A percentile compares a stretch with the other conserved stretches of the same genome.
These are phyloP conservation scores for Caenorhabditis drosophilae DNA, from an alignment of 2,888 invertebrate genomes.

Conservation along the genomic window DNA sequence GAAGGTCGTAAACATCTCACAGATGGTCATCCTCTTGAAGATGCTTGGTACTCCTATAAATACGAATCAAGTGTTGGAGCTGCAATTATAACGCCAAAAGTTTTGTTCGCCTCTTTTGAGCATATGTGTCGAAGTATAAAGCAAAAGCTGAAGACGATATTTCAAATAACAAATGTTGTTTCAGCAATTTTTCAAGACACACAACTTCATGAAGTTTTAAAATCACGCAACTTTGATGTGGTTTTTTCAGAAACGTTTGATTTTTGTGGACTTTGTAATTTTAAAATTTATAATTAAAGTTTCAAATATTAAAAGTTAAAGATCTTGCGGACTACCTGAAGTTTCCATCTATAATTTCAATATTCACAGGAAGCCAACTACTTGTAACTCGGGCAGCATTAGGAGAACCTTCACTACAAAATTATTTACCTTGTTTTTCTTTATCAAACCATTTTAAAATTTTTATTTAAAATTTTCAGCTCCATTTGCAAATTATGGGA, in stretches of 20 bases:
- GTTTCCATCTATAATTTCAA: constrained; percentile 14
- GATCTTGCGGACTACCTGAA: constrained; percentile 22
- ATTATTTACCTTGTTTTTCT: constrained; percentile 22
- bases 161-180: too few relatives aligned
- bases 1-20: not conserved
- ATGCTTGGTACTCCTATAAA: not conserved
- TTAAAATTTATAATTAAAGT: not conserved
- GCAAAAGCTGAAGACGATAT: not conserved
- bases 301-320: not conserved
- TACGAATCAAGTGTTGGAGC: not conserved
- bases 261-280: constrained; percentile 31
- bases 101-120: not conserved
- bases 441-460: not conserved
- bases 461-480: constrained; percentile 1
- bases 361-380: constrained; percentile 20
- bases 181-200: constrained; percentile 19
- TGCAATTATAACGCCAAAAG: not conserved
- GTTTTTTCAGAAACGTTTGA: constrained; percentile 32
- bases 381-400: constrained; percentile 5
- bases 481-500: constrained; percentile 3
- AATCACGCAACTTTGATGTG: constrained; percentile 23
- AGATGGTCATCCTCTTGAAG: not conserved
- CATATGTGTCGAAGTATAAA: not conserved
- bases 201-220: constrained; percentile 14
- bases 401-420: constrained; percentile 15